Base-by-base conservation (phyloP, 2,888 invertebrate species). In the Gortyna flavago region DNA sequence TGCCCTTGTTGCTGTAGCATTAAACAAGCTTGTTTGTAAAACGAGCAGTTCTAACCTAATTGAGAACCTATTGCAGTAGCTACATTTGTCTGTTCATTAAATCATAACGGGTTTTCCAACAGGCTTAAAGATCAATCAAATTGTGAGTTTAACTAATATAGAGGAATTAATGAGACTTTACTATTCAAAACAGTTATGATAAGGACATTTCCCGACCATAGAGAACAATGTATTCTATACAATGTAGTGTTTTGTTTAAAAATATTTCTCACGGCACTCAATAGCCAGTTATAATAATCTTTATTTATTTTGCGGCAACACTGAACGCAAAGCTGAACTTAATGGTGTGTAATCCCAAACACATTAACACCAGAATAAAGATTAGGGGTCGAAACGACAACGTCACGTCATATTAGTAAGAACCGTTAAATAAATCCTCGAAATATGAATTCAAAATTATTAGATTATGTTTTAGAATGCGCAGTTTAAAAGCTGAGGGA, bases 291-390 rank as follows among this genome's bases (percentile, higher is more conserved):
- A 92, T 89, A 91, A 92, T 95, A 95, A 96, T 95, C 95, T 94
- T 94, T 96, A 95, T 96, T 96, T 96, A 96, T 96, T 95, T 92
- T 94, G 94, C 91, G 94, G 94, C 93, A 91, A 89, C 92, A 90
- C 90, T 90, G 84, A 90, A 91, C 90, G 92, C 90, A 91, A 90
- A 90, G 92, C 91, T 92, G 89, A 90, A 93, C 91, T 93, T 94
- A 96, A 96, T 96, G 96, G 95, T 90, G 92, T 92, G 94, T 95
- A 94, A 96, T 94, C 95, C 94, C 89, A 90, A 93, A 91, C 92
- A 92, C 91, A 95, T 96, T 96, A 95, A 95, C 96, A 93, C 94
- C 90, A 91, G 88, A 91, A 92, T 93, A 92, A 92, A 92, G 93
- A 92, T 93, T 93, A 92, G 93, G 94, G 95, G 94, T 90, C 86